These are phyloP conservation scores for Danio tinwini DNA, from an alignment of 2,797 vertebrate genomes.

Conservation along the genomic window DNA sequence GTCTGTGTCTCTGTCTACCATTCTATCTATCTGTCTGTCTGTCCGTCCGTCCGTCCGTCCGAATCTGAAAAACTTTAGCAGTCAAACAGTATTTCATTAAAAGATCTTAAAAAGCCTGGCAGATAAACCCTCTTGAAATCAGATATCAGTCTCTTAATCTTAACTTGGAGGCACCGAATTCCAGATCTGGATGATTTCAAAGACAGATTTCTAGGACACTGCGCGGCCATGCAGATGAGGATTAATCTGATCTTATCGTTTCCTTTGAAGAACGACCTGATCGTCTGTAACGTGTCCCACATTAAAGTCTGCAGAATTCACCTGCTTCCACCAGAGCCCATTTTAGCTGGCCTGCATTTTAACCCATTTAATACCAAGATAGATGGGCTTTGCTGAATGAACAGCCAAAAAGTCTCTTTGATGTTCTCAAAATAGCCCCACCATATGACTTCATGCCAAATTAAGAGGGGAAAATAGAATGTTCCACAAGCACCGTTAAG, in stretches of 20 bases:
- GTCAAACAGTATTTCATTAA: no score
- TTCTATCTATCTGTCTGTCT: no score
- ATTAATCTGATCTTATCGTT: conserved; percentile 47
- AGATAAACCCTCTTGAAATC: background rate
- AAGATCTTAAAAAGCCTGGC: no score
- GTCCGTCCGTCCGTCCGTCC: no score
- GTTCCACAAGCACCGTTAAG: background rate
- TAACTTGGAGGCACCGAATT: background rate
- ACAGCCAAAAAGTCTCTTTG: conserved; percentile 18
- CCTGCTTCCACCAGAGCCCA: conserved; percentile 44
- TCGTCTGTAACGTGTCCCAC: conserved; percentile 37
- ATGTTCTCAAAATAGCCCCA: conserved; percentile 18
- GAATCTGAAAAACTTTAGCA: no score
- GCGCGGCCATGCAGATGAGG: conserved; percentile 23
- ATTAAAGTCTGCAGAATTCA: conserved; percentile 50
- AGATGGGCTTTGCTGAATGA: conserved; percentile 15
- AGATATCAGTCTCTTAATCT: conserved; percentile 11
- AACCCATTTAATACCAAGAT: conserved; percentile 45
- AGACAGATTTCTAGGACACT: conserved; percentile 2
- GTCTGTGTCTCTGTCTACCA: no score
- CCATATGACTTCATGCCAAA: background rate
- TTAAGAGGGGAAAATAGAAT: background rate
- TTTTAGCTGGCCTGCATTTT: conserved; percentile 49
- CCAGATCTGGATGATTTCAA: background rate
- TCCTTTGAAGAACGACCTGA: conserved; percentile 44